Evolutionary conservation across 23 tunicate species (phyloP).

Genomic region (Corella eumyota): DNA sequence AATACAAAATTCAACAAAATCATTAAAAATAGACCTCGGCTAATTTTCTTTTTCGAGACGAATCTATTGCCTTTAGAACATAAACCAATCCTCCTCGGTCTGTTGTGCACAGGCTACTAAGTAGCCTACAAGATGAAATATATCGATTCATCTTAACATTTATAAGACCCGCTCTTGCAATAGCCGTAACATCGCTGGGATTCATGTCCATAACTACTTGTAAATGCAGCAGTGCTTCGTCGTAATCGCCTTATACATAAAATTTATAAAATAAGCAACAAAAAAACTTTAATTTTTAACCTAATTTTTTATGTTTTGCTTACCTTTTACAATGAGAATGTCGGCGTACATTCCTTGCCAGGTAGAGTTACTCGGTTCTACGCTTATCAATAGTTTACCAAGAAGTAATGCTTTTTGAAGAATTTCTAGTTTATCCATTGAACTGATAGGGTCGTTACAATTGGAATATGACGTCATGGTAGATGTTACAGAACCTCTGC

Average conservation of each 20-base stretch:
- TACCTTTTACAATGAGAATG: constrained; percentile 75
- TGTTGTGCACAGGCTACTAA: constrained; percentile 20
- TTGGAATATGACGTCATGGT: constrained; percentile 19
- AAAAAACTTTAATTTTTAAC: not conserved
- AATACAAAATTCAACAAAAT: too few species aligned
- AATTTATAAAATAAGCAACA: too few species aligned
- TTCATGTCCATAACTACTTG: constrained; percentile 55
- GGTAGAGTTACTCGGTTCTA: constrained; percentile 31
- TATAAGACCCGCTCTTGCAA: constrained; percentile 78
- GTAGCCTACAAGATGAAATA: constrained; percentile 16
- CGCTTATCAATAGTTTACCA: constrained; percentile 37
- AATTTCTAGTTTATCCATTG: constrained; percentile 55
- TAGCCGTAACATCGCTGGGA: constrained; percentile 76
- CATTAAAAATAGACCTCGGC: constrained; percentile 71
- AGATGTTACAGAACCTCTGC: constrained; percentile 40
- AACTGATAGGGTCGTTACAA: constrained; percentile 46
- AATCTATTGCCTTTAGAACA: constrained; percentile 62
- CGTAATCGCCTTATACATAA: constrained; percentile 62
- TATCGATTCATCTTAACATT: constrained; percentile 66
- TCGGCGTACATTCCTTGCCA: constrained; percentile 86
- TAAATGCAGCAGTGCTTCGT: constrained; percentile 64
- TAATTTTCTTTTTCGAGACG: constrained; percentile 26
- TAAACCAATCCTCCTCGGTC: constrained; percentile 42
- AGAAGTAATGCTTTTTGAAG: constrained; percentile 27
- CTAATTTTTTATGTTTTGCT: not conserved